phyloP scores from a whole-genome alignment of 2,113 vertebrate species.

The Myotis yumanensis region DNA sequence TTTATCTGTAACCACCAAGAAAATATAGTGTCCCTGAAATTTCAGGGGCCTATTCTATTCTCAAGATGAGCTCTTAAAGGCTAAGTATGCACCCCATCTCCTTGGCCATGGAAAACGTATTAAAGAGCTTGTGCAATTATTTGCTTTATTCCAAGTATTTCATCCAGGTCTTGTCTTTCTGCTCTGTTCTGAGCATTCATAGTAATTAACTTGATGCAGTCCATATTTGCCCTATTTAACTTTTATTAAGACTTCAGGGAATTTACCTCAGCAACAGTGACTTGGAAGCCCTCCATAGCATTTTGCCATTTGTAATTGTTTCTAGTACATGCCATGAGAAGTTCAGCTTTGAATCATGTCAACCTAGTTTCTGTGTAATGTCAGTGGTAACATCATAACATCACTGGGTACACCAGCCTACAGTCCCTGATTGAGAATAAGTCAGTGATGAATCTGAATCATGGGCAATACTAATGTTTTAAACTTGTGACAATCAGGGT shows the following conservation, averaged over 20 bases:
- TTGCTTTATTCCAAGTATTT: background rate
- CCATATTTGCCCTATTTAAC: background rate
- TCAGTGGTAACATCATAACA: background rate
- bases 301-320: background rate
- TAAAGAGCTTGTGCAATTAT: background rate
- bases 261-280: background rate
- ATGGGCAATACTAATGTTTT: background rate
- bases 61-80: background rate
- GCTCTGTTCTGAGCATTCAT: background rate
- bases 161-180: background rate
- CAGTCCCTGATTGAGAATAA: background rate
- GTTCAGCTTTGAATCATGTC: background rate
- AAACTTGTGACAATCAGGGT: background rate
- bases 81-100: background rate
- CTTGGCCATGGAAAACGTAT: background rate
- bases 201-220: background rate
- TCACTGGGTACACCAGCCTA: rapidly evolving
- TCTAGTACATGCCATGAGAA: background rate
- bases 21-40: background rate
- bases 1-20: background rate
- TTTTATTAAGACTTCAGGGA: background rate
- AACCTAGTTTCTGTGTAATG: background rate
- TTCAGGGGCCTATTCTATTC: background rate
- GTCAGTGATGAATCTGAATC: background rate
- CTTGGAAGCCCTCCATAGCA: background rate